These are phyloP conservation scores for Dendrolimus punctatus DNA, from an alignment of 1,140 invertebrate species.

Conservation along the genomic window DNA sequence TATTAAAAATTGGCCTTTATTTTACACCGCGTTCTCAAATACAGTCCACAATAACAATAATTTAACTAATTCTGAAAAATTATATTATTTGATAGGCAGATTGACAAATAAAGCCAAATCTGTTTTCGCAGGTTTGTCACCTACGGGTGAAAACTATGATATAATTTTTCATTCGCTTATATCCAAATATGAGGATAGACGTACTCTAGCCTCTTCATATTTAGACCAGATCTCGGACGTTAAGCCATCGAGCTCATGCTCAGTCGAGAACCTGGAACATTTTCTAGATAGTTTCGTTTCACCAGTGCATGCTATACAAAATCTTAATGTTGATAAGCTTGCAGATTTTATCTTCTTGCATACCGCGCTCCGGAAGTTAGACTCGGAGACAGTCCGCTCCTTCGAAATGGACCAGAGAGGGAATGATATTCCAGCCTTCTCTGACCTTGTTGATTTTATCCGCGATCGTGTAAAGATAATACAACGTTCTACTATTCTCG, in stretches of 20 bases:
- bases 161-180: too few relatives aligned
- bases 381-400: slow-evolving; percentile 5
- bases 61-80: background rate
- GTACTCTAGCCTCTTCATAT: too few relatives aligned
- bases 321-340: slow-evolving; percentile 3
- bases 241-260: too few relatives aligned
- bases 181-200: too few relatives aligned
- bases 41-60: background rate
- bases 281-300: too few relatives aligned
- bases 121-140: background rate
- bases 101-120: background rate
- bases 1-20: slow-evolving; percentile 1
- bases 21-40: slow-evolving; percentile 1
- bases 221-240: too few relatives aligned
- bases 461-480: slow-evolving; percentile 14
- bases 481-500: slow-evolving; percentile 6
- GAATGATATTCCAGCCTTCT: slow-evolving; percentile 3
- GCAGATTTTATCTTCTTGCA: slow-evolving; percentile 13
- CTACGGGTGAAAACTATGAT: background rate
- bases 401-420: slow-evolving; percentile 9
- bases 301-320: too few relatives aligned
- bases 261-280: too few relatives aligned
- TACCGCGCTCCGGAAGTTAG: slow-evolving; percentile 6
- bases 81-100: slow-evolving; percentile 1
- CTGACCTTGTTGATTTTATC: slow-evolving; percentile 10